Evolutionary conservation across 2,888 invertebrate species (phyloP).

Genomic region (Biston stratarius): DNA sequence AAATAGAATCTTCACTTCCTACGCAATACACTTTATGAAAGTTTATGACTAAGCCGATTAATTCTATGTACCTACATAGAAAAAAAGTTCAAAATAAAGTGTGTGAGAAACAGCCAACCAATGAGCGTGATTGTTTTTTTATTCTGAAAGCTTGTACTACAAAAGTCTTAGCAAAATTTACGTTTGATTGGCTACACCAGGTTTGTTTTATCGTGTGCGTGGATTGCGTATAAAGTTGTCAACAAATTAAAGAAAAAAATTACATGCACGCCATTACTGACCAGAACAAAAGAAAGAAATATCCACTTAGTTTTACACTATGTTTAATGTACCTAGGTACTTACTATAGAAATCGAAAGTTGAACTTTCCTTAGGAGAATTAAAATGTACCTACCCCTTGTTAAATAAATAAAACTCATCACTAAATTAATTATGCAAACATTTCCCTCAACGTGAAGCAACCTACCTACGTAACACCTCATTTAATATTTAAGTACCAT

Average conservation of each 20-base stretch:
- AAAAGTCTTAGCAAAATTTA: too few relatives aligned
- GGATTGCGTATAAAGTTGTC: too few relatives aligned
- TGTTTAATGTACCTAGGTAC: not conserved
- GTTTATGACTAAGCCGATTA: not conserved
- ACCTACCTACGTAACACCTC: slow-evolving; percentile 35
- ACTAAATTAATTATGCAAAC: slow-evolving; percentile 36
- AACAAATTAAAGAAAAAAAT: too few relatives aligned
- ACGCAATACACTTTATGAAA: not conserved
- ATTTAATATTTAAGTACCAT: slow-evolving; percentile 38
- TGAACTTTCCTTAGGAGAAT: slow-evolving; percentile 21
- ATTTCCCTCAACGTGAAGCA: slow-evolving; percentile 34
- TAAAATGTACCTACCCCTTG: slow-evolving; percentile 24
- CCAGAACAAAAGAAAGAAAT: too few relatives aligned
- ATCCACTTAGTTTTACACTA: not conserved
- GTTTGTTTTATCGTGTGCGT: too few relatives aligned
- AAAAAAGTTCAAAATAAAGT: not conserved
- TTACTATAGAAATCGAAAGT: slow-evolving; percentile 15
- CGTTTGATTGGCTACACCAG: too few relatives aligned
- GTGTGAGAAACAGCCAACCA: not conserved
- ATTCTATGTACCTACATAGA: not conserved
- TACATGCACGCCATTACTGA: too few relatives aligned
- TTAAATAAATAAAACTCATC: slow-evolving; percentile 39
- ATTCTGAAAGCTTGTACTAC: too few relatives aligned
- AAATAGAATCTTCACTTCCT: slow-evolving; percentile 5
- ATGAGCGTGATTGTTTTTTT: not conserved